Conservation (phyloP, 2,113 vertebrate species). For the Morone chrysops region DNA sequence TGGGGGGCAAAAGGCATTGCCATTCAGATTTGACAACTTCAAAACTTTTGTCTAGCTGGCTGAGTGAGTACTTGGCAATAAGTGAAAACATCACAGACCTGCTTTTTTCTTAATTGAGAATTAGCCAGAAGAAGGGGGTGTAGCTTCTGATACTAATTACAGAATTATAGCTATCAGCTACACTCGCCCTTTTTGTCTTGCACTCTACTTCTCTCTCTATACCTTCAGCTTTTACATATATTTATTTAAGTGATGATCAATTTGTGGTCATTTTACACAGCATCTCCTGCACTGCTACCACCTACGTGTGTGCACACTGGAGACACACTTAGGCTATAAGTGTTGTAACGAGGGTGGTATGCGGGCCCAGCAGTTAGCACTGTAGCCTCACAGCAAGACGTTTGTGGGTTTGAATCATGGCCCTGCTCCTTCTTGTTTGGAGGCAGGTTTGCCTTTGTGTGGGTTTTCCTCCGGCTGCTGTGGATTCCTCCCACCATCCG, state of each 20-base stretch:
- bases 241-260: neutral
- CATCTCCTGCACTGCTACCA: slow-evolving; percentile 1
- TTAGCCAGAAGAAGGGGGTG: neutral
- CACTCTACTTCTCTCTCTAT: neutral
- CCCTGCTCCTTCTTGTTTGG: slow-evolving; percentile 22
- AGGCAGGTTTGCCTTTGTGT: slow-evolving; percentile 40
- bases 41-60: neutral
- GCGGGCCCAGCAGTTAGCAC: slow-evolving; percentile 39
- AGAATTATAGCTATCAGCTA: neutral
- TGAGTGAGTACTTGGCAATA: neutral
- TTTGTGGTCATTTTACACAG: slow-evolving; percentile 5
- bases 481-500: slow-evolving; percentile 25
- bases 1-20: neutral
- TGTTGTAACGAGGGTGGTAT: slow-evolving; percentile 18
- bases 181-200: slow-evolving; percentile 1
- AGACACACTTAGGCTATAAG: slow-evolving; percentile 26
- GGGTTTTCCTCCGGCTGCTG: slow-evolving; percentile 33
- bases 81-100: neutral
- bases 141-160: slow-evolving; percentile 13
- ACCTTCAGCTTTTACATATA: slow-evolving; percentile 8
- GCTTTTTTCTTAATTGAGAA: slow-evolving; percentile 13
- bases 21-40: slow-evolving; percentile 3
- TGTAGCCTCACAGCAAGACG: slow-evolving; percentile 32
- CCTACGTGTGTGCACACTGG: slow-evolving; percentile 5
- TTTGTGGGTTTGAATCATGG: slow-evolving; percentile 39